Evolutionary conservation across 2,797 vertebrate genomes (phyloP).

Genomic region (Gymnothorax reevesii): DNA sequence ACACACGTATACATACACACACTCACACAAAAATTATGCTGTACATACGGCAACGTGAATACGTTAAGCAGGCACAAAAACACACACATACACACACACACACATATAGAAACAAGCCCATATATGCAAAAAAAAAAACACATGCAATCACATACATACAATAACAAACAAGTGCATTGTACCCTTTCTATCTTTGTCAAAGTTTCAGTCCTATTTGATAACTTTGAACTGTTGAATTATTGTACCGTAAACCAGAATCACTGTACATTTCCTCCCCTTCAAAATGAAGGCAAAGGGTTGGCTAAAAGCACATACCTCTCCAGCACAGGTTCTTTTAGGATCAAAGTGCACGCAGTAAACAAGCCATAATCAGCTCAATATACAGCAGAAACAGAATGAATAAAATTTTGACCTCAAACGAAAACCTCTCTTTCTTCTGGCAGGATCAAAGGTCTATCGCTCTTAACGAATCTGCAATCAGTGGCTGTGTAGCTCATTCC

Average conservation of each 20-base stretch:
- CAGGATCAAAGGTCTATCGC: neutral
- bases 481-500: neutral
- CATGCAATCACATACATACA: neutral
- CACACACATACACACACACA: neutral
- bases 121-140: too few species aligned
- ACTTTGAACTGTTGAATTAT: neutral
- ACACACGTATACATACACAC: neutral
- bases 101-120: neutral
- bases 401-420: neutral
- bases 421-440: neutral
- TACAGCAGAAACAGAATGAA: neutral
- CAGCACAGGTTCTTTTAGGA: neutral
- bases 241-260: neutral
- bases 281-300: neutral
- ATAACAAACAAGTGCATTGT: neutral
- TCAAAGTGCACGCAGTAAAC: neutral
- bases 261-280: neutral
- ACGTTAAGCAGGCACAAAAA: neutral
- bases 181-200: too few species aligned
- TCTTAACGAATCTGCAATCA: neutral
- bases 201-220: neutral
- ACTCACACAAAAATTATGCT: neutral
- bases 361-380: neutral
- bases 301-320: neutral
- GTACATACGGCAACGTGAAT: neutral